A percentile compares a stretch with the other conserved stretches of the same genome.
Evolutionary conservation across 2,888 invertebrate species (phyloP).

Genomic region (Acanthosepion esculentum): DNA sequence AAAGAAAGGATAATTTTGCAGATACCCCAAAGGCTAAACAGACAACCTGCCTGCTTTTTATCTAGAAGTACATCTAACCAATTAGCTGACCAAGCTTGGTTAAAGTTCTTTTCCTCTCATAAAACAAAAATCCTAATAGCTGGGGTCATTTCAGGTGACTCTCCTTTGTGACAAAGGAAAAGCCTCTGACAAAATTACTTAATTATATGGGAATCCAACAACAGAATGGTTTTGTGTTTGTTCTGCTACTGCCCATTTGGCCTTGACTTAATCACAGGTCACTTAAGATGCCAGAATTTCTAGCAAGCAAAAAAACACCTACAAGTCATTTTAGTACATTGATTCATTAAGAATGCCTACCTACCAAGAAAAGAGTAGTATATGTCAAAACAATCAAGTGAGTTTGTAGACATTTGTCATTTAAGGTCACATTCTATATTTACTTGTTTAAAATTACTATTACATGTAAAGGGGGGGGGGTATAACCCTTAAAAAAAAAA

Average conservation of each 20-base stretch:
- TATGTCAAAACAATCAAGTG: neutral
- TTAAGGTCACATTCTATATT: neutral
- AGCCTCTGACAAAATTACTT: neutral
- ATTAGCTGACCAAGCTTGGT: neutral
- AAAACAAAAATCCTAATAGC: neutral
- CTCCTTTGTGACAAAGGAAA: slow-evolving; percentile 20
- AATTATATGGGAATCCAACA: neutral
- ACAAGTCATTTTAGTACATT: neutral
- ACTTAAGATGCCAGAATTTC: neutral
- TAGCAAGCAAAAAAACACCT: neutral
- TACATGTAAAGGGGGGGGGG: neutral
- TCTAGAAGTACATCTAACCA: neutral
- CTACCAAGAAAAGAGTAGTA: neutral
- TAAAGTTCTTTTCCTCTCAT: neutral
- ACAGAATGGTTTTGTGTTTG: neutral
- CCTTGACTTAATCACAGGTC: slow-evolving; percentile 22
- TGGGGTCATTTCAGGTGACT: neutral
- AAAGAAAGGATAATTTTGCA: neutral
- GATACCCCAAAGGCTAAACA: neutral
- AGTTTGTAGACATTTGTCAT: neutral
- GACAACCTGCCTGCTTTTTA: neutral
- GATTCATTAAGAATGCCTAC: neutral
- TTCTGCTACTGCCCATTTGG: neutral
- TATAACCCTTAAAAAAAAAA: too few species aligned
- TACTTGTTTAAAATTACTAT: neutral